Conservation (phyloP, 2,888 invertebrate genomes). For the Lithosia quadra region DNA sequence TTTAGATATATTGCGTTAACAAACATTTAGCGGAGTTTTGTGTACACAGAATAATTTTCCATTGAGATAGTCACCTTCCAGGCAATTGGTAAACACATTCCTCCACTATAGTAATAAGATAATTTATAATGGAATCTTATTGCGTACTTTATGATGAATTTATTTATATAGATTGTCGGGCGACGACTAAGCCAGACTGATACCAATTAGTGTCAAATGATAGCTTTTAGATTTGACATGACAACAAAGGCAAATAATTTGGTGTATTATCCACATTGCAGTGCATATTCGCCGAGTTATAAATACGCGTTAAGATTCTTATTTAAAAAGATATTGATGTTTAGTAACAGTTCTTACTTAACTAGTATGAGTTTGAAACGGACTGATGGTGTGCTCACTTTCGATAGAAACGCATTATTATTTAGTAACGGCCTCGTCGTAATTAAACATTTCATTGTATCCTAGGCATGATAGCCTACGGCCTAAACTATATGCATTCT, state of each 20-base stretch:
- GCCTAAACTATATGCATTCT: no score
- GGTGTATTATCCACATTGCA: neutral
- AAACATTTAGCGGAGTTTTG: neutral
- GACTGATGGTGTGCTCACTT: conserved; percentile 30
- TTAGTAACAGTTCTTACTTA: neutral
- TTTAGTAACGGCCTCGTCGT: neutral
- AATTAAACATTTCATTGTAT: neutral
- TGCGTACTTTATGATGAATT: neutral
- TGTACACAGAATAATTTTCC: neutral
- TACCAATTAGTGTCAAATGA: neutral
- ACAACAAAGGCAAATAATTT: no score
- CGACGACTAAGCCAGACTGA: neutral
- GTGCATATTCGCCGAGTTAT: neutral
- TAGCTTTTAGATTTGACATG: neutral
- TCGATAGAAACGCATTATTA: neutral
- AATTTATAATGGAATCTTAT: conserved; percentile 4
- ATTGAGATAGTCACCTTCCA: neutral
- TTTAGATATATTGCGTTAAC: neutral
- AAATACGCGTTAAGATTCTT: neutral
- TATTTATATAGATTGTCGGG: neutral
- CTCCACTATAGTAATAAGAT: neutral
- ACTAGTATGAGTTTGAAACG: conserved; percentile 23
- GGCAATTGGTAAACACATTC: neutral
- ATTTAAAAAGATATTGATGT: neutral
- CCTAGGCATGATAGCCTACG: neutral